These are phyloP conservation scores for Phalera bucephala DNA, from an alignment of 2,888 invertebrate genomes.

Conservation along the genomic window DNA sequence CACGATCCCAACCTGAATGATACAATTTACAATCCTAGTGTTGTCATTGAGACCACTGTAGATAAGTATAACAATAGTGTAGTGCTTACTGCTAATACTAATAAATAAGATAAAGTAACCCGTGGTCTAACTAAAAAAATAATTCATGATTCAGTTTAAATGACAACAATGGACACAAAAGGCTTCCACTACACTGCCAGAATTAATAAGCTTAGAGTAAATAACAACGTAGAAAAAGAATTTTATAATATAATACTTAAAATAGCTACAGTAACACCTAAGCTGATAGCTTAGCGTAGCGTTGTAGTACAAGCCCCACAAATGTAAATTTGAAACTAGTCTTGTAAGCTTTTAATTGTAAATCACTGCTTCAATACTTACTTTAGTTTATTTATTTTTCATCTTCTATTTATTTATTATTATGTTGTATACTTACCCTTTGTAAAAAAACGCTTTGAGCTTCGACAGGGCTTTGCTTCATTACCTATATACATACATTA, in stretches of 20 bases:
- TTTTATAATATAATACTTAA: constrained; percentile 34
- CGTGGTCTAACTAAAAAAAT: constrained; percentile 35
- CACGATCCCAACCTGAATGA: constrained; percentile 63
- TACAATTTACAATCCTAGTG: constrained; percentile 50
- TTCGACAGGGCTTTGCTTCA: constrained; percentile 52
- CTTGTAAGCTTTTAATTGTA: constrained; percentile 25
- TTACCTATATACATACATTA: constrained; percentile 33
- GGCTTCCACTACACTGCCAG: constrained; percentile 65
- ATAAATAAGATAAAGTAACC: constrained; percentile 16
- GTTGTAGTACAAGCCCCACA: constrained; percentile 4
- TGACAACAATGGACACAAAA: constrained; percentile 55
- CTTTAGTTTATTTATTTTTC: constrained; percentile 30
- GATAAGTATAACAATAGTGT: constrained; percentile 48
- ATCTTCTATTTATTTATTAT: constrained; percentile 17
- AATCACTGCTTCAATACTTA: constrained; percentile 39
- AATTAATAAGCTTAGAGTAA: constrained; percentile 51
- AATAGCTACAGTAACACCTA: constrained; percentile 43
- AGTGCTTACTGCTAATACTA: constrained; percentile 48
- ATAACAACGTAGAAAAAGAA: constrained; percentile 41
- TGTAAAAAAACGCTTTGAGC: constrained; percentile 39
- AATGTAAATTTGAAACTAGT: too few relatives aligned
- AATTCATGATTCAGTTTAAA: constrained; percentile 29
- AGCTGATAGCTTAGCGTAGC: constrained; percentile 39
- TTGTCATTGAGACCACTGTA: constrained; percentile 72
- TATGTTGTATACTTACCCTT: neutral